Percentiles rank a stretch among this genome's conserved stretches.
Conservation (phyloP, 2,797 vertebrate species). For the Numenius phaeopus region DNA sequence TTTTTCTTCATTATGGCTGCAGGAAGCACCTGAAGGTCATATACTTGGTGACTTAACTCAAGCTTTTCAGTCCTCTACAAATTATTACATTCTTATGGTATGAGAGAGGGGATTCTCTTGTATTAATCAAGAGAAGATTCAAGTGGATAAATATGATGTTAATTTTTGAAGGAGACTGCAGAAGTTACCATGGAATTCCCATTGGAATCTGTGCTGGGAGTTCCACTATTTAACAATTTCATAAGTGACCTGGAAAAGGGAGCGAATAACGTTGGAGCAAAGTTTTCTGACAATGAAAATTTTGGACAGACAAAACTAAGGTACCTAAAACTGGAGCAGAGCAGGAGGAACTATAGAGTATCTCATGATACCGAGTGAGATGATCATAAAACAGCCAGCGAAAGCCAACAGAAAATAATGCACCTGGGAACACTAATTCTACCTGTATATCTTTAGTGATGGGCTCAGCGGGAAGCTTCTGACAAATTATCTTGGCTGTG, state of each 20-base stretch:
- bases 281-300: neutral
- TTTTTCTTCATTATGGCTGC: neutral
- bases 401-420: neutral
- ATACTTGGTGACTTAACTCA: neutral
- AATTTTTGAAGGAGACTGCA: neutral
- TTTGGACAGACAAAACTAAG: neutral
- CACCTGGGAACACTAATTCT: neutral
- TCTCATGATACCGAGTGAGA: neutral
- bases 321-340: neutral
- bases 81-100: neutral
- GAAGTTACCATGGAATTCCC: neutral
- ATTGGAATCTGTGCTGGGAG: neutral
- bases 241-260: neutral
- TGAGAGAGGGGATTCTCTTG: neutral
- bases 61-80: neutral
- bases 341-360: neutral
- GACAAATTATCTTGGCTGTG: neutral
- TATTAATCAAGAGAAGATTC: neutral
- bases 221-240: neutral
- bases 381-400: neutral
- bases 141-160: neutral
- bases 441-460: neutral
- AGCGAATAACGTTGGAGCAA: neutral
- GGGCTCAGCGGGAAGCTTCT: neutral
- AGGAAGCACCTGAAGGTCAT: neutral